Base-by-base conservation (phyloP, 2,113 vertebrate species). In the Cephalopterus ornatus region DNA sequence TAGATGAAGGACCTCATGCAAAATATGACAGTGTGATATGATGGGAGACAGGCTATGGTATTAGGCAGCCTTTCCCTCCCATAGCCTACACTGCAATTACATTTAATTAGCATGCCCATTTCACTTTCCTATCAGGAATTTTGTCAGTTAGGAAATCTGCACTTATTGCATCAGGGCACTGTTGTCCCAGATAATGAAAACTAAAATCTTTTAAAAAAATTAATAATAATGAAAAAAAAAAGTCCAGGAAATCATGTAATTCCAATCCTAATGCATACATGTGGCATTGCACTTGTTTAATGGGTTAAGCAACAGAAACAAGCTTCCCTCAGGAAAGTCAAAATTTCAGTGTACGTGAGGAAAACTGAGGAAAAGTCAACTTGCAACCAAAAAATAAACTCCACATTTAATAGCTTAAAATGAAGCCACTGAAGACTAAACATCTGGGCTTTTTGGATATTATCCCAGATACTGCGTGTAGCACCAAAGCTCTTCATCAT, bases 351-450 rank as follows among this genome's bases (percentile, higher is more conserved):
- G 35, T 6, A 89, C 0, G 3, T 30, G 41, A 75, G 15, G 37
- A 95, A 88, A 89, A 95, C 2, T 44, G 33, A 66, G 62, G 63
- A 95, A 89, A 95, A 91, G 88, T 55, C n/a, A 77, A 65, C 63
- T 96, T 82, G 86, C 74, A 91, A 71, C 16, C 49, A 82, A 95
- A 95, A 94, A 96, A 93, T 73, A 91, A 95, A 94, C 76, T 86
- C 76, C 74, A 87, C 17, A 66, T 77, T 94, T 92, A 92, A 81
- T 62, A 88, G 79, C 70, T 84, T 91, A 88, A 91, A 96, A 62
- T 76, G 53, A 96, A 95, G 90, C 77, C 79, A 95, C 70, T 59
- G 63, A 93, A 56, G 80, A 49, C 63, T 78, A 92, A 81, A 91
- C 95, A 93, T 92, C 88, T 94, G 92, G 86, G 28, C 35, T 90